A percentile compares a stretch with the other conserved stretches of the same genome.
These are phyloP conservation scores for Xenentodon cancila DNA, from an alignment of 2,797 vertebrate genomes.

Conservation along the genomic window DNA sequence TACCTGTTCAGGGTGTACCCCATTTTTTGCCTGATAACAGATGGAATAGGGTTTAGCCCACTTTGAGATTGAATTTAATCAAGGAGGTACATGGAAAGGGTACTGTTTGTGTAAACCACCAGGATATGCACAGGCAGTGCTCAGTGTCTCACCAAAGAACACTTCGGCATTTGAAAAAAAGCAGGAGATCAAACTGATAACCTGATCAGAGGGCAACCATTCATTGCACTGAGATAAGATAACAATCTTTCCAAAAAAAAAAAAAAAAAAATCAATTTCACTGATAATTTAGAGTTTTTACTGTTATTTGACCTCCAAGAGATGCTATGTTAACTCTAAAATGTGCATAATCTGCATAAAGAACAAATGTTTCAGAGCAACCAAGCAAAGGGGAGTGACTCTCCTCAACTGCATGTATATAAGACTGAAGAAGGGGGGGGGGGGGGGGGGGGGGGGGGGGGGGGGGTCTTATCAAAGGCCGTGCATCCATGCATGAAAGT, in stretches of 20 bases:
- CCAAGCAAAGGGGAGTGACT: slow-evolving; percentile 58
- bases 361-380: slow-evolving; percentile 62
- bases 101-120: no score
- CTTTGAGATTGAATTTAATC: no score
- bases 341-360: slow-evolving; percentile 52
- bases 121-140: no score
- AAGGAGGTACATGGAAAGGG: no score
- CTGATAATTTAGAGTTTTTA: slow-evolving; percentile 25
- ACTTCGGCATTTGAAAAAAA: no score
- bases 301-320: slow-evolving; percentile 33
- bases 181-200: no score
- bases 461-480: slow-evolving; percentile 77
- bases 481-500: slow-evolving; percentile 82
- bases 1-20: no score
- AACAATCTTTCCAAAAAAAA: neutral
- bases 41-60: no score
- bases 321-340: slow-evolving; percentile 31
- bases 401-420: slow-evolving; percentile 71
- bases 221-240: no score
- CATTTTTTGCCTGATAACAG: no score
- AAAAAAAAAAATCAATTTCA: neutral
- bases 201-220: no score
- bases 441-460: slow-evolving; percentile 16
- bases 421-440: slow-evolving; percentile 41
- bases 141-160: no score